Percentiles rank a stretch among this genome's conserved stretches.
phyloP scores from a whole-genome alignment of 2,797 vertebrate genomes.

The Sibirionetta formosa region DNA sequence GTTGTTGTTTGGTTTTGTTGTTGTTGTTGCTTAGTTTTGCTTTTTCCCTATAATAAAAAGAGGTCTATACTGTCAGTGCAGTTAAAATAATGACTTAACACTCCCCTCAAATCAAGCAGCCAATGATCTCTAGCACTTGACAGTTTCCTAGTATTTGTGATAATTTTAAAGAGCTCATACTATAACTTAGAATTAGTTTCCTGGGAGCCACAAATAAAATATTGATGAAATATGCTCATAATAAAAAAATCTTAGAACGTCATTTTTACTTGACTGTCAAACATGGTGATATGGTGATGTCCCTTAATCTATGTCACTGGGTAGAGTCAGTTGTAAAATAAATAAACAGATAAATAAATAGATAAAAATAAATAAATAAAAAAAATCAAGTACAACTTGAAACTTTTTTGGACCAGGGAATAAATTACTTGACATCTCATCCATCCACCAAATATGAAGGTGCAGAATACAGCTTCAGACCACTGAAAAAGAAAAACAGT shows the following conservation, averaged over 20 bases:
- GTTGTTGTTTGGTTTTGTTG: neutral
- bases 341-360: neutral
- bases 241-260: neutral
- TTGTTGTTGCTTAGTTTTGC: neutral
- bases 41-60: neutral
- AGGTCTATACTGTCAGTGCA: neutral
- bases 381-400: neutral
- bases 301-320: neutral
- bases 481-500: neutral
- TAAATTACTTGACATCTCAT: constrained; percentile 10
- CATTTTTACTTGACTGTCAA: neutral
- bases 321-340: neutral
- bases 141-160: constrained; percentile 15
- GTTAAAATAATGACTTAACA: constrained; percentile 11
- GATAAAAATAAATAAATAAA: neutral
- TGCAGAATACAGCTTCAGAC: neutral
- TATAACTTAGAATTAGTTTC: constrained; percentile 26
- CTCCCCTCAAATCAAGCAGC: constrained; percentile 4
- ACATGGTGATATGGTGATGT: neutral
- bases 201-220: constrained; percentile 25
- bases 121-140: neutral
- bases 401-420: neutral
- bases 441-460: neutral
- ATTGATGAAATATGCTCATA: constrained; percentile 20
- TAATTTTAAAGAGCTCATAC: neutral